These are phyloP conservation scores for Aplodontia rufa DNA, from an alignment of 2,113 vertebrate species.

Conservation along the genomic window DNA sequence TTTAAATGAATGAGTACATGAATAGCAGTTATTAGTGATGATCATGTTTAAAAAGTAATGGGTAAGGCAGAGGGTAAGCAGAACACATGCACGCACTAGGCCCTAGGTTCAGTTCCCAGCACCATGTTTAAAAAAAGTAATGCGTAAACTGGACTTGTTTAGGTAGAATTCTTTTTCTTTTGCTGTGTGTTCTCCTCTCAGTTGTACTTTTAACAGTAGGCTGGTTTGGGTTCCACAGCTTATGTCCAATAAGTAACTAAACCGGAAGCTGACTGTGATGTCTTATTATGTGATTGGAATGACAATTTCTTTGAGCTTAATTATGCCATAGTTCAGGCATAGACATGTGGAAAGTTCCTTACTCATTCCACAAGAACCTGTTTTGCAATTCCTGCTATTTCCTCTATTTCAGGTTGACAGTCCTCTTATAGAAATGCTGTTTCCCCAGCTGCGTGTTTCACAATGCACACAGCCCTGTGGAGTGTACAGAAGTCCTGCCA, in stretches of 20 bases:
- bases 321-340: slow-evolving; percentile 56
- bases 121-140: neutral
- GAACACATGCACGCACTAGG: neutral
- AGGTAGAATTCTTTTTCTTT: slow-evolving; percentile 14
- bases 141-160: neutral
- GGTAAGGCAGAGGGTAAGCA: neutral
- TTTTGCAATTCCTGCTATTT: slow-evolving; percentile 58
- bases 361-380: slow-evolving; percentile 33
- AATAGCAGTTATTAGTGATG: neutral
- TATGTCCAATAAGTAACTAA: slow-evolving; percentile 52
- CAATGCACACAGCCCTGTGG: slow-evolving; percentile 59
- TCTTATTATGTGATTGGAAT: slow-evolving; percentile 34
- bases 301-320: slow-evolving; percentile 51
- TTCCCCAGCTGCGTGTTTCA: slow-evolving; percentile 61
- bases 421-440: slow-evolving; percentile 50
- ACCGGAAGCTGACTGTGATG: neutral
- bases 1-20: neutral
- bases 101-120: neutral
- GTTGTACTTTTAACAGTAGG: slow-evolving; percentile 13
- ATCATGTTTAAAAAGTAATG: neutral
- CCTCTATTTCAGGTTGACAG: slow-evolving; percentile 66
- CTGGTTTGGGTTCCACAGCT: neutral
- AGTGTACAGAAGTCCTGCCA: slow-evolving; percentile 34
- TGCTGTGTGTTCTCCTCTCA: neutral
- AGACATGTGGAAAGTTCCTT: slow-evolving; percentile 59